Conservation (phyloP, 2,113 vertebrate species). For the Dasyornis broadbenti region DNA sequence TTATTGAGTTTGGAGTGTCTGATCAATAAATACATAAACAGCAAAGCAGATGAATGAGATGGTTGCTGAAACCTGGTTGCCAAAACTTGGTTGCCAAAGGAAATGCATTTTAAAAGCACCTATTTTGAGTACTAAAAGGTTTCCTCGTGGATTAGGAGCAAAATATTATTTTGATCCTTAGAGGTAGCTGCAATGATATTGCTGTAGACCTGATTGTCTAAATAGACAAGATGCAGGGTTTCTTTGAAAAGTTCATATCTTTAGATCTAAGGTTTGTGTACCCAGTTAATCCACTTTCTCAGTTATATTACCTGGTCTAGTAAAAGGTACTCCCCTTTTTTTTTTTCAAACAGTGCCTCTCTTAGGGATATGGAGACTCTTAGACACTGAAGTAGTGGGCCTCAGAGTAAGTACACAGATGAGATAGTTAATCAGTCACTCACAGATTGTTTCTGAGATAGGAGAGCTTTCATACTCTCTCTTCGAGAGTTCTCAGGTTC, state of each 20-base stretch:
- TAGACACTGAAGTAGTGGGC: not conserved
- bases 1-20: not conserved
- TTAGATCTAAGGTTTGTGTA: not conserved
- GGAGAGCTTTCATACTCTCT: not conserved
- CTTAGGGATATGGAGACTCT: not conserved
- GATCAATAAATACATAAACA: not conserved
- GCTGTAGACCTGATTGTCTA: not conserved
- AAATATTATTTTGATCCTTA: not conserved
- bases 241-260: not conserved
- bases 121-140: not conserved
- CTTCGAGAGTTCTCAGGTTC: not conserved
- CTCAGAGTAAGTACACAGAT: not conserved
- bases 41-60: not conserved
- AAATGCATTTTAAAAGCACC: not conserved
- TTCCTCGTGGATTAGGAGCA: not conserved
- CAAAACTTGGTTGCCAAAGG: not conserved
- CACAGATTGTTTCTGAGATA: not conserved
- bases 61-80: not conserved
- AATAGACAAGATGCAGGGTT: not conserved
- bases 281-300: not conserved
- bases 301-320: not conserved
- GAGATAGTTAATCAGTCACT: conserved; percentile 51
- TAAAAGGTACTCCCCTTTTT: not conserved
- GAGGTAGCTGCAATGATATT: not conserved
- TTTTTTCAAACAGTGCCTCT: not conserved